These are phyloP conservation scores for Sminthurinus signatus DNA, from an alignment of 1,140 invertebrate genomes.

Conservation along the genomic window DNA sequence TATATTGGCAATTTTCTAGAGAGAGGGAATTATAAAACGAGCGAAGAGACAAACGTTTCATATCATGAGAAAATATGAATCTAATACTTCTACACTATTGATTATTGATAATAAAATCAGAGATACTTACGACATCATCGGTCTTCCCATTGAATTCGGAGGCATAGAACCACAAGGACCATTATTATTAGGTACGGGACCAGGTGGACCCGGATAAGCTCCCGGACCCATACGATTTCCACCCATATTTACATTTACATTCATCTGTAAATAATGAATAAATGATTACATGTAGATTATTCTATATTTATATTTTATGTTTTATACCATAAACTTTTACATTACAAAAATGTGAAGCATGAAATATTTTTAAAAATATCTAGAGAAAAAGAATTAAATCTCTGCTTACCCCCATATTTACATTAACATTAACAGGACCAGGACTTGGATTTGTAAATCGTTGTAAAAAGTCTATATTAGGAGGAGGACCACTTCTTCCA, in stretches of 20 bases:
- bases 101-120: no score
- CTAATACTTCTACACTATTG: no score
- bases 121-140: no score
- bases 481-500: slow-evolving; percentile 57
- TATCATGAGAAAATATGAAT: no score
- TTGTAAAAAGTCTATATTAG: slow-evolving; percentile 86
- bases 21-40: no score
- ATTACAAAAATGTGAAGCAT: no score
- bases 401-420: slow-evolving; percentile 43
- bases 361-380: no score
- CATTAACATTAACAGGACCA: slow-evolving; percentile 39
- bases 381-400: not conserved
- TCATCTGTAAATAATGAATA: slow-evolving; percentile 39
- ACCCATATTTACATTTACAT: slow-evolving; percentile 45
- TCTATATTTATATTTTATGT: no score
- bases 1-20: no score
- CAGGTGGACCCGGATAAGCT: slow-evolving; percentile 45
- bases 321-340: no score
- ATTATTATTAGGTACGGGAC: slow-evolving; percentile 8
- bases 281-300: no score
- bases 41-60: no score
- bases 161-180: slow-evolving; percentile 2
- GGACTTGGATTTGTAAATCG: slow-evolving; percentile 66
- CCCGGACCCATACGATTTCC: slow-evolving; percentile 45
- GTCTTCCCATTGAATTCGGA: slow-evolving; percentile 20